Evolutionary conservation across 2,113 vertebrate genomes (phyloP).

Genomic region (Larimichthys polyactis): DNA sequence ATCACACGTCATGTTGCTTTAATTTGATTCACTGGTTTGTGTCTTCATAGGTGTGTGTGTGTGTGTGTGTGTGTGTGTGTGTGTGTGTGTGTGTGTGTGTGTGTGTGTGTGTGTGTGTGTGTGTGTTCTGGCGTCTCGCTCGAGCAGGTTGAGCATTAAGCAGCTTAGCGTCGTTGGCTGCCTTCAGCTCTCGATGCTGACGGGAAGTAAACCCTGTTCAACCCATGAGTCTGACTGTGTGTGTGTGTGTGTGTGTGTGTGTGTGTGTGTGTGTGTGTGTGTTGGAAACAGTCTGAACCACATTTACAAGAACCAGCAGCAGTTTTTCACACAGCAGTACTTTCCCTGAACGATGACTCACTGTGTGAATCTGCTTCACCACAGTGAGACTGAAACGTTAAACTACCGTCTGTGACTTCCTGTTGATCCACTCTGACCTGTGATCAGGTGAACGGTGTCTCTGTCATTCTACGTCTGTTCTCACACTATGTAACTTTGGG

Average conservation of each 20-base stretch:
- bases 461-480: too few relatives aligned
- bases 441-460: too few relatives aligned
- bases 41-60: not conserved
- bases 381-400: too few relatives aligned
- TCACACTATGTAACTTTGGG: too few relatives aligned
- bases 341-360: too few relatives aligned
- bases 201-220: slow-evolving; percentile 33
- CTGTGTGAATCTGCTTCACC: too few relatives aligned
- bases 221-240: not conserved
- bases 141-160: slow-evolving; percentile 37
- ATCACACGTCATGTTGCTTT: too few relatives aligned
- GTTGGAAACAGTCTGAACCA: slow-evolving; percentile 2
- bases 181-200: slow-evolving; percentile 8
- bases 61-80: slow-evolving; percentile 19
- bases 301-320: slow-evolving; percentile 28
- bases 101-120: slow-evolving; percentile 23
- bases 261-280: slow-evolving; percentile 9
- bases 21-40: too few relatives aligned
- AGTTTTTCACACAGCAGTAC: not conserved
- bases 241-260: slow-evolving; percentile 20
- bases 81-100: slow-evolving; percentile 19
- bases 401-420: too few relatives aligned
- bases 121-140: not conserved
- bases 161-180: slow-evolving; percentile 25
- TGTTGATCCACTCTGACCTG: too few relatives aligned